Conservation (phyloP, 1,140 invertebrate genomes). For the Hormaphis cornu region DNA sequence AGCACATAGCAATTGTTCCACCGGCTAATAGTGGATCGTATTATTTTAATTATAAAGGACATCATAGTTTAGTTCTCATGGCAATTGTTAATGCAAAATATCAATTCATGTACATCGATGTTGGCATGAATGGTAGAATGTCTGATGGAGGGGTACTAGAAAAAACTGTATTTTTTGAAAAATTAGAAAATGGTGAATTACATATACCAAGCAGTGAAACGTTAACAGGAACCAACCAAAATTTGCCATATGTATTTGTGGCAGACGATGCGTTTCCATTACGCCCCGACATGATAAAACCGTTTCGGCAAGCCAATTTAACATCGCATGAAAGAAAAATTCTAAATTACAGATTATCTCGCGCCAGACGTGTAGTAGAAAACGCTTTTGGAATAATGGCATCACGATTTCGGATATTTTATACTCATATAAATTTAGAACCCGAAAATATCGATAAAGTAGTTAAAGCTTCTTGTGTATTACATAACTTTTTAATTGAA, state of each 20-base stretch:
- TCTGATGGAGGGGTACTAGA: constrained; percentile 28
- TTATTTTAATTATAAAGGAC: constrained; percentile 43
- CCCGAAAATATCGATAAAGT: constrained; percentile 35
- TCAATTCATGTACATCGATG: constrained; percentile 41
- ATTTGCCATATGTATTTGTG: constrained; percentile 24
- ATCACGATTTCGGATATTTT: constrained; percentile 9
- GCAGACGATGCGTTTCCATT: constrained; percentile 11
- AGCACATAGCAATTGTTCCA: constrained; percentile 41
- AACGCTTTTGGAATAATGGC: constrained; percentile 8
- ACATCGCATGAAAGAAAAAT: constrained; percentile 32
- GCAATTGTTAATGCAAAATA: constrained; percentile 42
- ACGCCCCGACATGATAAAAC: constrained; percentile 3
- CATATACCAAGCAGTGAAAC: neutral
- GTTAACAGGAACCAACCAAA: neutral
- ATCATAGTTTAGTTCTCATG: constrained; percentile 41
- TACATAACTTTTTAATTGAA: constrained; percentile 37
- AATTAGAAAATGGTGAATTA: neutral
- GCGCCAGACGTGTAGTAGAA: neutral
- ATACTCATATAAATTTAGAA: neutral
- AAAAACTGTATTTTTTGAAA: constrained; percentile 5
- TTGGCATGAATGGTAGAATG: constrained; percentile 40
- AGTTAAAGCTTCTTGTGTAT: constrained; percentile 36
- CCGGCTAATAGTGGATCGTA: constrained; percentile 38
- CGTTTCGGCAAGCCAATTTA: neutral
- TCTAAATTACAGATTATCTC: neutral